A percentile compares a stretch with the other conserved stretches of the same genome.
These are phyloP conservation scores for Ormyrus nitidulus DNA, from an alignment of 2,888 invertebrate species.

Conservation along the genomic window DNA sequence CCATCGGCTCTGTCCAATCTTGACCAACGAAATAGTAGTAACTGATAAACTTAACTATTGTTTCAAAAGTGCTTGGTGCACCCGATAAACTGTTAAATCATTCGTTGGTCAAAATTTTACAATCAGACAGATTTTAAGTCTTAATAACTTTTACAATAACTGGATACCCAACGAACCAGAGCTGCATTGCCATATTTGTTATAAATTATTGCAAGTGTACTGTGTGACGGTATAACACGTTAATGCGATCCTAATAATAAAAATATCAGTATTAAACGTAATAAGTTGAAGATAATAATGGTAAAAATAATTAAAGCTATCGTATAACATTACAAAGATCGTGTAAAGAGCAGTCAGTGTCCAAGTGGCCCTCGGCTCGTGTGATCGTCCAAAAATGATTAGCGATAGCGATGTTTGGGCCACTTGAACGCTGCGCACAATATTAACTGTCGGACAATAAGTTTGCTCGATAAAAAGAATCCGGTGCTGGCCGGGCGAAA, in stretches of 20 bases:
- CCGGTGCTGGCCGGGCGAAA: neutral
- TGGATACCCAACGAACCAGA: conserved; percentile 2
- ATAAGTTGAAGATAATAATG: conserved; percentile 21
- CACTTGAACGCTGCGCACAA: conserved; percentile 24
- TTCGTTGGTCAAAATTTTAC: conserved; percentile 33
- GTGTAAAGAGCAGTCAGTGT: conserved; percentile 8
- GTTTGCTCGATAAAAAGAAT: conserved; percentile 18
- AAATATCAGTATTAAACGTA: conserved; percentile 24
- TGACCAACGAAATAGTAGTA: conserved; percentile 34
- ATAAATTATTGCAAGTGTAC: conserved; percentile 51
- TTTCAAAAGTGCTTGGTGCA: conserved; percentile 19
- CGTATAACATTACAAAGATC: conserved; percentile 39
- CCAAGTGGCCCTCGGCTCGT: conserved; percentile 4
- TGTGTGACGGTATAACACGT: conserved; percentile 43
- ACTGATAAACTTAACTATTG: conserved; percentile 8
- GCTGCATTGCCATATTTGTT: conserved; percentile 48
- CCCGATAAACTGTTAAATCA: conserved; percentile 24
- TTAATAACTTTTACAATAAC: conserved; percentile 3
- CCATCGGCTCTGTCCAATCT: neutral
- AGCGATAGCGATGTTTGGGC: conserved; percentile 38
- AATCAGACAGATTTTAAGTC: neutral
- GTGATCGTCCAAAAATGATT: conserved; percentile 30
- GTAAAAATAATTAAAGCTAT: conserved; percentile 36
- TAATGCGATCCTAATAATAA: conserved; percentile 32
- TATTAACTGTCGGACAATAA: conserved; percentile 9